Conservation (phyloP, 2,888 invertebrate species). For the Chalcis sispes region DNA sequence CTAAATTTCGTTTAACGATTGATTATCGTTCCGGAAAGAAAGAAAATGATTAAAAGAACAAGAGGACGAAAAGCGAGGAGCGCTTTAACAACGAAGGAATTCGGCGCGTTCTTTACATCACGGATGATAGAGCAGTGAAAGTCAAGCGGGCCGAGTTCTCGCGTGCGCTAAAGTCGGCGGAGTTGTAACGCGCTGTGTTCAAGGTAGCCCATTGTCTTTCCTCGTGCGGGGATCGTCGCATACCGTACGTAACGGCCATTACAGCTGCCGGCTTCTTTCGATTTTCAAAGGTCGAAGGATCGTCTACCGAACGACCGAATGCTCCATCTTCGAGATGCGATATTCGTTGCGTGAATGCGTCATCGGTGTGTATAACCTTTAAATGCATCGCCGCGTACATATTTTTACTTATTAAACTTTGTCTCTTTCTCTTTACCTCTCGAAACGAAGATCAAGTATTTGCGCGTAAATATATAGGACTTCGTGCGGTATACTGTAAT, state of each 20-base stretch:
- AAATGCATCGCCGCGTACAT: no score
- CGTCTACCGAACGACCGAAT: slow-evolving; percentile 20
- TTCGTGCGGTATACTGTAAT: no score
- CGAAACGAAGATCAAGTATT: no score
- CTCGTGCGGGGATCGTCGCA: slow-evolving; percentile 65
- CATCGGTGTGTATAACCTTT: background rate
- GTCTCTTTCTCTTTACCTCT: no score
- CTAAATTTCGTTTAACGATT: no score
- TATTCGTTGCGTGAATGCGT: background rate
- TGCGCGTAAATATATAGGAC: no score
- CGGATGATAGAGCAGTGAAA: slow-evolving; percentile 71
- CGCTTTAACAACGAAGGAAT: no score
- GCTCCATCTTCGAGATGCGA: background rate
- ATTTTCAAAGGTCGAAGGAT: background rate
- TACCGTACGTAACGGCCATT: slow-evolving; percentile 28
- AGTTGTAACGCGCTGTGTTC: slow-evolving; percentile 61
- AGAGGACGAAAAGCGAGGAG: no score
- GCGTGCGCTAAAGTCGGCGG: slow-evolving; percentile 45
- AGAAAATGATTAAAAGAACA: no score
- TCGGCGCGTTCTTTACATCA: no score
- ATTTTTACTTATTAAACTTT: no score
- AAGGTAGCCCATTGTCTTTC: slow-evolving; percentile 69
- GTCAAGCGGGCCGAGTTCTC: slow-evolving; percentile 58
- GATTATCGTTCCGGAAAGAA: no score
- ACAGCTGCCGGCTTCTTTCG: background rate